Percentiles rank a stretch among this genome's conserved stretches.
These are phyloP conservation scores for Eupelmus urozonus DNA, from an alignment of 2,888 invertebrate genomes.

Conservation along the genomic window DNA sequence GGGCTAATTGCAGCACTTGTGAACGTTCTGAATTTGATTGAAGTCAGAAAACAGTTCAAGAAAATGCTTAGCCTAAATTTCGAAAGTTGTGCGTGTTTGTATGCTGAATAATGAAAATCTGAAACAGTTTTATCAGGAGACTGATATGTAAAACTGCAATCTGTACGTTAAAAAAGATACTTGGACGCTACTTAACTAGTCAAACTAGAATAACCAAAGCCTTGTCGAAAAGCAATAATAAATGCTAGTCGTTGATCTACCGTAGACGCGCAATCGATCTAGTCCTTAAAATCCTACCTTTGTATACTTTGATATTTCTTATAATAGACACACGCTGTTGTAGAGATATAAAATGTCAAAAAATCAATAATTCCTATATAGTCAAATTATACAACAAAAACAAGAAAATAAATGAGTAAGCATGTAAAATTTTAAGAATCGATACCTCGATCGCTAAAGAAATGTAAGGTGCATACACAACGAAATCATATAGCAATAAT, in stretches of 20 bases:
- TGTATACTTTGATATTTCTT: slow-evolving; percentile 43
- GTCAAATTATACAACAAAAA: too few relatives aligned
- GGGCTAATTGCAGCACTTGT: too few relatives aligned
- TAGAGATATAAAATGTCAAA: too few relatives aligned
- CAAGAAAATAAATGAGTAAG: slow-evolving; percentile 7
- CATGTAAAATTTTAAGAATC: slow-evolving; percentile 17
- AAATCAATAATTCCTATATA: too few relatives aligned
- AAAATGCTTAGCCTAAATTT: too few relatives aligned
- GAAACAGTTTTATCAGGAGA: slow-evolving; percentile 55
- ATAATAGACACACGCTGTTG: slow-evolving; percentile 8
- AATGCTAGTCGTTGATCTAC: slow-evolving; percentile 19
- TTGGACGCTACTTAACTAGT: slow-evolving; percentile 41
- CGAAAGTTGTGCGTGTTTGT: too few relatives aligned
- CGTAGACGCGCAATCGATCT: slow-evolving; percentile 16
- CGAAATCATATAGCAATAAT: too few relatives aligned
- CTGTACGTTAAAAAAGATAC: slow-evolving; percentile 27
- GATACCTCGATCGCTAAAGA: slow-evolving; percentile 10
- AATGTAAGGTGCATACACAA: too few relatives aligned
- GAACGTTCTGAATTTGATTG: too few relatives aligned
- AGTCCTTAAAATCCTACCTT: slow-evolving; percentile 31
- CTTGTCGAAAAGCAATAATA: slow-evolving; percentile 1
- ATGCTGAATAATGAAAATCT: too few relatives aligned
- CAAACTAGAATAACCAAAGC: slow-evolving; percentile 32
- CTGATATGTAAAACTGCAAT: slow-evolving; percentile 54
- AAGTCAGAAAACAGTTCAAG: too few relatives aligned